Evolutionary conservation across 2,797 vertebrate species (phyloP).

Genomic region (Bradypus variegatus): DNA sequence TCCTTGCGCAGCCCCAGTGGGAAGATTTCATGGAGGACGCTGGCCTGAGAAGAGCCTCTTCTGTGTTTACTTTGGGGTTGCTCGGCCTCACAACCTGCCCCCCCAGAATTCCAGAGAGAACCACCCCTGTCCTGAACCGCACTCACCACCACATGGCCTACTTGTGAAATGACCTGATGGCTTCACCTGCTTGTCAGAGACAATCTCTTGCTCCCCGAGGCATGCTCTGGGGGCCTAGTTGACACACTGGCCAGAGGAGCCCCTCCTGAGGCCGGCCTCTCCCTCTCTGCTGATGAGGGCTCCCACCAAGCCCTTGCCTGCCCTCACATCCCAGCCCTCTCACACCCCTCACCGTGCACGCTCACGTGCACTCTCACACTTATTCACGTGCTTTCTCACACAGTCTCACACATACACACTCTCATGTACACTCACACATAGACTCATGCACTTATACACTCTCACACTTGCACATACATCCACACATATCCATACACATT

Average conservation of each 20-base stretch:
- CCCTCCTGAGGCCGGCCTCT: no score
- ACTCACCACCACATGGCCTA: not conserved
- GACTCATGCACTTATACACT: not conserved
- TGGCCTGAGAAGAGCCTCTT: not conserved
- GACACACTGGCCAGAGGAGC: not conserved
- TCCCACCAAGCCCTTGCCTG: not conserved
- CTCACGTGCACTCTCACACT: not conserved
- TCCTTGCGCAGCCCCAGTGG: fast-evolving
- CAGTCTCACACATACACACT: not conserved
- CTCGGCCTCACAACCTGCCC: not conserved
- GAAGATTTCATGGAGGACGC: not conserved
- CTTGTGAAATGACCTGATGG: not conserved
- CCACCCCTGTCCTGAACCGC: not conserved
- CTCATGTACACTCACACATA: not conserved
- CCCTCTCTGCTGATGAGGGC: no score
- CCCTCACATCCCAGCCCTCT: not conserved
- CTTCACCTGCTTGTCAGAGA: not conserved
- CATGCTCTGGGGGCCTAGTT: no score
- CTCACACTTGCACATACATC: no score
- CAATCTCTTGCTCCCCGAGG: not conserved
- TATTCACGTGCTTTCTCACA: not conserved
- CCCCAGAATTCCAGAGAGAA: not conserved
- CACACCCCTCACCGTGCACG: not conserved
- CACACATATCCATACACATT: no score
- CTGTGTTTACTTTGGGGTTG: not conserved